Base-by-base conservation (phyloP, 2,113 vertebrate genomes). In the Isurus oxyrinchus region DNA sequence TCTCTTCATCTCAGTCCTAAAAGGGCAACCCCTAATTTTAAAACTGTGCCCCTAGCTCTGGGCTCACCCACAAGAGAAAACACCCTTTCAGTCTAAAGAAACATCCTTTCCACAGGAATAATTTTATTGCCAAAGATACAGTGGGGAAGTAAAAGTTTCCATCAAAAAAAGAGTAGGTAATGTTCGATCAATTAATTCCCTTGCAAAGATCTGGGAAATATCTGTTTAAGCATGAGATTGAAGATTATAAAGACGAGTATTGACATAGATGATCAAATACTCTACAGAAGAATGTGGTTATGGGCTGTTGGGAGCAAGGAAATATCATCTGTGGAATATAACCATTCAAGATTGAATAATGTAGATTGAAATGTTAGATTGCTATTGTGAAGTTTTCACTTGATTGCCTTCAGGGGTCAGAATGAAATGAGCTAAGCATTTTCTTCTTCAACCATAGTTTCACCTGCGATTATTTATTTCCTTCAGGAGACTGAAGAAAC, bases 231-330 rank as follows among this genome's bases (percentile, higher is more conserved):
- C 40, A 53, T 76, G 25, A 55, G 66, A 95, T 53, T 95, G 94
- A 95, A 55, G 94, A 72, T 72, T 55, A 72, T 95, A 95, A 53
- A 95, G 94, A 95, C 55, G 5, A 76, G 44, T 95, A 55, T 95
- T 72, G 94, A 55, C 94, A 72, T 72, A 55, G 40, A 95, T 72
- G 94, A 95, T 95, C 67, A 95, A 95, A 95, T 35, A 76, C 66
- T 72, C 11, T 53, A 72, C 35, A 31, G 67, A 69, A 53, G 44
- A 10, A 72, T 72, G 23, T 53, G 44, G 66, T 95, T 55, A 35
- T 95, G 94, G 27, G 44, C 94, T 76, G 44, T 44, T 19, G 44
- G 67, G 13, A 95, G 23, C 7, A 72, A 16, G 44, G 66, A 95
- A 95, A 95, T 72, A 67, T 95, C 67, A 35, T 31, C 49, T 76